Conservation (phyloP, 23 tunicate species). For the Trididemnum miniatum region DNA sequence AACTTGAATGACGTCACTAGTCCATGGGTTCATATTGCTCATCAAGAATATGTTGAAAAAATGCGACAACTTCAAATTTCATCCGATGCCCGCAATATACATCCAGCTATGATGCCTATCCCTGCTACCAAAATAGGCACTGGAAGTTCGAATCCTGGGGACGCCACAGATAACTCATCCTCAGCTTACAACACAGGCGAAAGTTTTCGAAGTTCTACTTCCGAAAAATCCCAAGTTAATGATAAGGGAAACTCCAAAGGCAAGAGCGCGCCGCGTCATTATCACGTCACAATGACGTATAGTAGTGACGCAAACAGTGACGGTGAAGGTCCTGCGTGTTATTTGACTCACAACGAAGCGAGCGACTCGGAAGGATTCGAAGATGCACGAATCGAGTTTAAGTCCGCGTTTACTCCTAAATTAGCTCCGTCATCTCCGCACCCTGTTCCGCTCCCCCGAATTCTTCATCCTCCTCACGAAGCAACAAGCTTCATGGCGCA, state of each 20-base stretch:
- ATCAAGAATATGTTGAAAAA: conserved; percentile 55
- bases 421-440: neutral
- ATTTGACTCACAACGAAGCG: conserved; percentile 55
- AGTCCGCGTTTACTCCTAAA: conserved; percentile 5
- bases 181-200: conserved; percentile 80
- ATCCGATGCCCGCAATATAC: conserved; percentile 30
- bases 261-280: neutral
- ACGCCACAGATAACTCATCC: conserved; percentile 58
- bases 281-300: conserved; percentile 21
- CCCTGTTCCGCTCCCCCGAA: conserved; percentile 37
- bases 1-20: conserved; percentile 18
- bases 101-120: conserved; percentile 24
- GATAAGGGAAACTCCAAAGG: neutral
- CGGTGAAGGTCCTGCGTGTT: conserved; percentile 73
- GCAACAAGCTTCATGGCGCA: conserved; percentile 6
- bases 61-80: conserved; percentile 30
- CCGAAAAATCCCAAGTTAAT: neutral
- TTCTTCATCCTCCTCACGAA: conserved; percentile 39
- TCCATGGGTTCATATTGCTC: conserved; percentile 76
- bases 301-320: conserved; percentile 78
- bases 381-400: conserved; percentile 62
- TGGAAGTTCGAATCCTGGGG: conserved; percentile 4
- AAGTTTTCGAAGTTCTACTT: conserved; percentile 58
- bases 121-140: neutral
- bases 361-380: conserved; percentile 73